Evolutionary conservation across 1,140 invertebrate genomes (phyloP).

Genomic region (Leptopilina boulardi): DNA sequence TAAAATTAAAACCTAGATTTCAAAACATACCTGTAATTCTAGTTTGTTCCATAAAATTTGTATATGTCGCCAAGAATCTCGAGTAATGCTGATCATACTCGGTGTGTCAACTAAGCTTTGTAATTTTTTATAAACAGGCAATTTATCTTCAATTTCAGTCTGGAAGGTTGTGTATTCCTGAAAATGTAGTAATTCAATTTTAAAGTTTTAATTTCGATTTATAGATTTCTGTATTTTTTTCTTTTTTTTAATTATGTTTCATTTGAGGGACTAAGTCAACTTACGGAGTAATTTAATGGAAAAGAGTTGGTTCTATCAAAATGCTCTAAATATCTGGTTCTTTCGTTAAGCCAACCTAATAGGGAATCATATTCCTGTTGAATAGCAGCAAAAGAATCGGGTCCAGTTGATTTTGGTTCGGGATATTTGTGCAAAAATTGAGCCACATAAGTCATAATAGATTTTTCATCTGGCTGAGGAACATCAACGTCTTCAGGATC

Average conservation of each 20-base stretch:
- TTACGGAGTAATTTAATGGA: slow-evolving; percentile 75
- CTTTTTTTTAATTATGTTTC: too few species aligned
- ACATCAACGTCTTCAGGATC: slow-evolving; percentile 99
- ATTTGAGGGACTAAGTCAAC: too few species aligned
- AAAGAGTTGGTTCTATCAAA: slow-evolving; percentile 73
- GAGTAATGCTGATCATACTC: slow-evolving; percentile 86
- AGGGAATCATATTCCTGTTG: slow-evolving; percentile 89
- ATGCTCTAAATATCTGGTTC: slow-evolving; percentile 83
- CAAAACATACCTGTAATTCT: slow-evolving; percentile 75
- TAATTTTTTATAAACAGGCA: slow-evolving; percentile 83
- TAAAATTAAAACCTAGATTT: too few species aligned
- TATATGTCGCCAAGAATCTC: slow-evolving; percentile 87
- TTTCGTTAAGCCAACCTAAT: slow-evolving; percentile 87
- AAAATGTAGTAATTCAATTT: slow-evolving; percentile 50
- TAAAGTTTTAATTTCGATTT: too few species aligned
- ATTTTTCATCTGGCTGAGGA: slow-evolving; percentile 97
- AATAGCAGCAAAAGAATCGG: slow-evolving; percentile 84
- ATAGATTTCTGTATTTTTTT: too few species aligned
- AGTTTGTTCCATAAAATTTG: slow-evolving; percentile 86
- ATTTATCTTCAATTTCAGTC: slow-evolving; percentile 83
- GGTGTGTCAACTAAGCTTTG: slow-evolving; percentile 86
- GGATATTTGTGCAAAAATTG: slow-evolving; percentile 98
- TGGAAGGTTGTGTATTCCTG: slow-evolving; percentile 84
- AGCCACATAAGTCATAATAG: slow-evolving; percentile 99
- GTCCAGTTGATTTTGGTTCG: slow-evolving; percentile 83